Evolutionary conservation across 2,888 invertebrate genomes (phyloP), one percentile per base, ranked within the genome.

Genomic region (Lacanobia oleracea): DNA sequence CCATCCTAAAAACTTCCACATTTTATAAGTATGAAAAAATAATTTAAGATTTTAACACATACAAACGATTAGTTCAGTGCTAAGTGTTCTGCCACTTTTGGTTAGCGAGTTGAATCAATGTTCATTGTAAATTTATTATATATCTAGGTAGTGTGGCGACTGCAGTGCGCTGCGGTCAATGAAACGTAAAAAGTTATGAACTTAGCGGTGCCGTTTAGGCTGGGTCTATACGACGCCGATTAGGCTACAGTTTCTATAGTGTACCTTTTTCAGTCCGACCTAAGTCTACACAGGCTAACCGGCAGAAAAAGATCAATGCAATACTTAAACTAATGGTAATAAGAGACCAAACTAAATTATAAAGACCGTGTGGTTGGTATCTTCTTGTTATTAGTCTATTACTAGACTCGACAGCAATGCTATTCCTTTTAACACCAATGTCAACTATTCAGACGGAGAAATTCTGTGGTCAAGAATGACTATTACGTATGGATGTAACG

Each of bases 161-260:
- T 60, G 59, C 60, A 68, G 27, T 61, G 53, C 59, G n/a, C 53
- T 48, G 14, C 64, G 27, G 18, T 72, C 53, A 54, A 72, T 64
- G 65, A 48, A 63, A 53, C 16, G n/a, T 73, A 53, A 48, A 37
- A 66, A 9, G 27, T 37, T 21, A 23, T 51, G 33, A 66, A 57
- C 5, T 66, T 43, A 18, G 21, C n/a, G 14, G 33, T 57, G 14
- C 7, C 16, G 45, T 45, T 60, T 9, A 45, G 23, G 10, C 9
- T 23, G 5, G 14, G 43, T 23, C 8, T 53, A 33, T 53, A 48
- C 8, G 50, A 21, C 33, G 27, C 10, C 51, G 14, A 14, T 21
- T 37, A n/a, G 1, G 18, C 3, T 21, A 7, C 33, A 14, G 21
- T 43, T 23, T 5, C 10, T 9, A 0, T 9, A 33, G 12, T n/a